Conservation (phyloP, 2,888 invertebrate genomes). For the Arctia plantaginis region DNA sequence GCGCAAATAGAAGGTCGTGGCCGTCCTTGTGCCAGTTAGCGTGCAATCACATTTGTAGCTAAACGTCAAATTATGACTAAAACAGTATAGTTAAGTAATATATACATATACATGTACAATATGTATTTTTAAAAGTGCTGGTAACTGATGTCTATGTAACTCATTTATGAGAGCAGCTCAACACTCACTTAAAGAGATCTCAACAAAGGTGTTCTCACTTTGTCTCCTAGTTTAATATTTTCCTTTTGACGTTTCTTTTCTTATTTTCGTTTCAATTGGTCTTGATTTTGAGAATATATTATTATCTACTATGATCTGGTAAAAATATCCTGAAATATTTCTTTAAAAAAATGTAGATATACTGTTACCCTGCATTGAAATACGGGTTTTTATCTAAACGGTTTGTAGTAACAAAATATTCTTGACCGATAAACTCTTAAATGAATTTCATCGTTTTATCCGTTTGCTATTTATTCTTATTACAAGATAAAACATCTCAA, state of each 20-base stretch:
- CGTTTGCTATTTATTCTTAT: background rate
- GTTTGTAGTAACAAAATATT: background rate
- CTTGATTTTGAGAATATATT: too few relatives aligned
- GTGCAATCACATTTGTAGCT: conserved; percentile 75
- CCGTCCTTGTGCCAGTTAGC: conserved; percentile 75
- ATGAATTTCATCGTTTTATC: too few relatives aligned
- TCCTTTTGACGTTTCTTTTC: too few relatives aligned
- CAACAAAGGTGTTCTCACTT: too few relatives aligned
- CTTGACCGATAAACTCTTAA: background rate
- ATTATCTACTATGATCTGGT: too few relatives aligned
- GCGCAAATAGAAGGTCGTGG: conserved; percentile 64
- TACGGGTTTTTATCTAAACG: too few relatives aligned
- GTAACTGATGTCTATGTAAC: background rate
- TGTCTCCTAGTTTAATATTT: too few relatives aligned
- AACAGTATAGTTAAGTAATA: conserved; percentile 39
- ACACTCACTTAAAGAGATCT: background rate
- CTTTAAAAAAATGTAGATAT: too few relatives aligned
- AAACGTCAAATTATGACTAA: conserved; percentile 70
- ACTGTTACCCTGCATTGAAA: too few relatives aligned
- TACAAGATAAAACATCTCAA: too few relatives aligned
- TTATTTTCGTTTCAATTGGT: too few relatives aligned
- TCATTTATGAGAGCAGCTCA: background rate
- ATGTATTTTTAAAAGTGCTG: background rate
- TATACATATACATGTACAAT: conserved; percentile 26
- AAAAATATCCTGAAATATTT: too few relatives aligned